phyloP scores from a whole-genome alignment of 2,113 vertebrate genomes.

The Spea bombifrons region DNA sequence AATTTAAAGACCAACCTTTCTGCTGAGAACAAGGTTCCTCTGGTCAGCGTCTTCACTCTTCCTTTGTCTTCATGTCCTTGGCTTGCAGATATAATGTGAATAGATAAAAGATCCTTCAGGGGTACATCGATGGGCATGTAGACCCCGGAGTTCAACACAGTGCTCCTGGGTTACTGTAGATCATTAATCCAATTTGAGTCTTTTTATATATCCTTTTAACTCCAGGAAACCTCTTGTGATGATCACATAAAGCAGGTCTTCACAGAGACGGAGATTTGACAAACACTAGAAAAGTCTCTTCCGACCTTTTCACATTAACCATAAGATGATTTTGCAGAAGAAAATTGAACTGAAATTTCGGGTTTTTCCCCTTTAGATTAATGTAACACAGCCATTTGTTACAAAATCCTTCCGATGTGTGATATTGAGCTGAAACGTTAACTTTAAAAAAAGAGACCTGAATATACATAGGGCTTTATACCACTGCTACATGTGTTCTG shows the following conservation, averaged over 20 bases:
- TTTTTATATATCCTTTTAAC: background rate
- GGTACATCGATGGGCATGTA: background rate
- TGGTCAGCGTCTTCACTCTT: conserved; percentile 12
- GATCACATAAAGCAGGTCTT: conserved; percentile 20
- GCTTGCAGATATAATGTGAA: conserved; percentile 32
- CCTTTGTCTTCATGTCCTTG: conserved; percentile 9
- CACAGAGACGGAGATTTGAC: background rate
- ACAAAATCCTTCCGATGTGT: too few species aligned
- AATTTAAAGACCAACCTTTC: conserved; percentile 52
- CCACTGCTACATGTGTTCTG: background rate
- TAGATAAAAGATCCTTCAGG: conserved; percentile 34
- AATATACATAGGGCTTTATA: background rate
- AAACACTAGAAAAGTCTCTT: background rate
- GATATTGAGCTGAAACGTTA: background rate
- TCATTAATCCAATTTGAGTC: conserved; percentile 18
- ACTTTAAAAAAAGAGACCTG: background rate
- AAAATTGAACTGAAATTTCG: conserved; percentile 12
- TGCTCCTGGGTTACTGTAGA: conserved; percentile 15
- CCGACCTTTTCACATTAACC: conserved; percentile 5
- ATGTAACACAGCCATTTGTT: too few species aligned
- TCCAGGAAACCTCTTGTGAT: background rate
- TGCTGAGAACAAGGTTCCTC: background rate
- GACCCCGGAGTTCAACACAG: background rate
- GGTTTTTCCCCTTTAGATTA: background rate
- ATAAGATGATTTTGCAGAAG: conserved; percentile 6